Conservation (phyloP, 2,797 vertebrate species). For the Sparidentex hasta region DNA sequence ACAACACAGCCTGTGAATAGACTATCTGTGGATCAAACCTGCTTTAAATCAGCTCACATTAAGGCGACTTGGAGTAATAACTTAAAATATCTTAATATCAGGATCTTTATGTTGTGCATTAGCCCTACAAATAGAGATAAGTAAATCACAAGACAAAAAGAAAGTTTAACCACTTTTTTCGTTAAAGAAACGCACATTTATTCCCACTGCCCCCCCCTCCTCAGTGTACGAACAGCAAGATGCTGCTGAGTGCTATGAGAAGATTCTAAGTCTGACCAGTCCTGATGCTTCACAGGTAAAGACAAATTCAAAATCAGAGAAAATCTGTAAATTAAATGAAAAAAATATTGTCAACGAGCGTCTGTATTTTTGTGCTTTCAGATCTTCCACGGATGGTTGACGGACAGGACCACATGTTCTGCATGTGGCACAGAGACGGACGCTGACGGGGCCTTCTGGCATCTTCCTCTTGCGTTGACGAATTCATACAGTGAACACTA, state of each 20-base stretch:
- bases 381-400: constrained; percentile 74
- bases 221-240: constrained; percentile 75
- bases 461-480: constrained; percentile 72
- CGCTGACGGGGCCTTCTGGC: constrained; percentile 58
- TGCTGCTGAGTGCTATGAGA: constrained; percentile 82
- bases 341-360: rapidly evolving
- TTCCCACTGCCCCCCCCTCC: rapidly evolving
- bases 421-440: rapidly evolving
- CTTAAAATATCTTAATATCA: background rate
- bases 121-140: too few species aligned
- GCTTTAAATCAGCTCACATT: background rate
- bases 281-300: constrained; percentile 63
- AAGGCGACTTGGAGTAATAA: background rate
- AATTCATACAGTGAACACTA: constrained; percentile 1
- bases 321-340: rapidly evolving
- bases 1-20: background rate
- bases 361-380: constrained; percentile 49
- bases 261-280: constrained; percentile 69
- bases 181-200: rapidly evolving
- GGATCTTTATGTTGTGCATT: background rate
- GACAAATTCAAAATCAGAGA: background rate
- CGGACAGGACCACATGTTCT: constrained; percentile 59
- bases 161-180: background rate
- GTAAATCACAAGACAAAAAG: background rate
- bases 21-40: background rate